Evolutionary conservation across 2,797 vertebrate species (phyloP).

Genomic region (Eulemur albifrons): DNA sequence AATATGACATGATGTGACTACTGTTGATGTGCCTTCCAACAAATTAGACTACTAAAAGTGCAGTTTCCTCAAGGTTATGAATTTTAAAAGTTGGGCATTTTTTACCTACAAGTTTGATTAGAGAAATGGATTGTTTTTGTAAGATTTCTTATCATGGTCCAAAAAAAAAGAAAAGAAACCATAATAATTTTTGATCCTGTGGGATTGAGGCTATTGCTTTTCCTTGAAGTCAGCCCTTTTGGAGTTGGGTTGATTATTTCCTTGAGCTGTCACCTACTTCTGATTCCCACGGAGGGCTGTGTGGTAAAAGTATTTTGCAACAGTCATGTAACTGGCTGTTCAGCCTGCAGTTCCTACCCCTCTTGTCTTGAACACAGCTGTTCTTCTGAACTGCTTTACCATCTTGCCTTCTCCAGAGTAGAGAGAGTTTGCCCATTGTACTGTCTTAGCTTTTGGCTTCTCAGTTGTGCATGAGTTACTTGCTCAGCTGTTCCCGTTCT

Average conservation of each 20-base stretch:
- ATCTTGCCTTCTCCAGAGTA: not conserved
- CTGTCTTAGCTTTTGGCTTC: not conserved
- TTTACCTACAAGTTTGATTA: not conserved
- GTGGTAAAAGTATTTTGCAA: not conserved
- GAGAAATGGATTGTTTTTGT: conserved; percentile 4
- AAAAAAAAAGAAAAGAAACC: not conserved
- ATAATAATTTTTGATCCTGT: not conserved
- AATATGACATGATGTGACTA: not conserved
- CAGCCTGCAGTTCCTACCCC: not conserved
- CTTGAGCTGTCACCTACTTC: not conserved
- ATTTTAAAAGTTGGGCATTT: not conserved
- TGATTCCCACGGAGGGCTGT: not conserved
- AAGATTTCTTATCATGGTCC: not conserved
- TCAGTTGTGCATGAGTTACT: not conserved
- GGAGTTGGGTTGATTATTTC: not conserved
- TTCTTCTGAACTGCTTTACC: not conserved
- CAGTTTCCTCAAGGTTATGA: not conserved
- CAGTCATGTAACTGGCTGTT: not conserved
- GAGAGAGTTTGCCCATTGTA: not conserved
- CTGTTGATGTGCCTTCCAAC: not conserved
- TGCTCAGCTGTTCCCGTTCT: conserved; percentile 57
- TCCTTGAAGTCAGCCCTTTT: not conserved
- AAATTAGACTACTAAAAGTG: not conserved
- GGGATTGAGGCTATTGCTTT: not conserved
- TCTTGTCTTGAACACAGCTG: not conserved